phyloP scores from a whole-genome alignment of 2,888 invertebrate species.

The Heteropelma amictum region DNA sequence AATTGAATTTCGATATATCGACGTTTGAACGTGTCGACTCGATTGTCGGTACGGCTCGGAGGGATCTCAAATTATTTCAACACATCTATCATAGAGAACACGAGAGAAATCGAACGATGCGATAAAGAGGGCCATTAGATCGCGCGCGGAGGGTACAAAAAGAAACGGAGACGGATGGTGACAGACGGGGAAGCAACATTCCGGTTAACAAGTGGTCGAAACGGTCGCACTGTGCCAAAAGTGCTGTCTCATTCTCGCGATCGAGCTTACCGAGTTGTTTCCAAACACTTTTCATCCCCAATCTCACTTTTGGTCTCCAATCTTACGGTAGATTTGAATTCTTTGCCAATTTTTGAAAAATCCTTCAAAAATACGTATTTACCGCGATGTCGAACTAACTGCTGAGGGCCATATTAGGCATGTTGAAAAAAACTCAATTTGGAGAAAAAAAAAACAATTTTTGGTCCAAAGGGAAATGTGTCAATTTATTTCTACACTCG shows the following conservation, averaged over 20 bases:
- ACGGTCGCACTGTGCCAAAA: slow-evolving; percentile 42
- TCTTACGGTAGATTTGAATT: background rate
- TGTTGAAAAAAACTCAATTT: too few species aligned
- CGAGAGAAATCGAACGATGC: slow-evolving; percentile 25
- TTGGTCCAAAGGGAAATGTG: too few species aligned
- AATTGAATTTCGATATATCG: slow-evolving; percentile 56
- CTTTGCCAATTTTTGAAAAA: background rate
- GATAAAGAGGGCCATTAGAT: slow-evolving; percentile 5
- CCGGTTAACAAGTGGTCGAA: slow-evolving; percentile 57
- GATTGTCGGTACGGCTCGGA: slow-evolving; percentile 29
- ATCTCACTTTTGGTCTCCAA: background rate
- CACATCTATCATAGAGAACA: slow-evolving; percentile 19
- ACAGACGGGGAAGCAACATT: slow-evolving; percentile 15
- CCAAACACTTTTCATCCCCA: slow-evolving; percentile 17
- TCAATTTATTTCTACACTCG: too few species aligned
- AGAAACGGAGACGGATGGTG: background rate
- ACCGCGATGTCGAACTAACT: background rate
- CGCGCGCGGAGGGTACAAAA: background rate
- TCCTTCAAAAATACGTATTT: background rate
- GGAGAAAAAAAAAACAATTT: too few species aligned
- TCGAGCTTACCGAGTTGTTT: slow-evolving; percentile 39
- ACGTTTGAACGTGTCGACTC: slow-evolving; percentile 38
- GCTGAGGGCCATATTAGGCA: too few species aligned
- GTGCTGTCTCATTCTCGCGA: slow-evolving; percentile 21
- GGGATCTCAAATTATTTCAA: slow-evolving; percentile 45